phyloP scores from a whole-genome alignment of 2,888 invertebrate species.

The Aphrophora alni region DNA sequence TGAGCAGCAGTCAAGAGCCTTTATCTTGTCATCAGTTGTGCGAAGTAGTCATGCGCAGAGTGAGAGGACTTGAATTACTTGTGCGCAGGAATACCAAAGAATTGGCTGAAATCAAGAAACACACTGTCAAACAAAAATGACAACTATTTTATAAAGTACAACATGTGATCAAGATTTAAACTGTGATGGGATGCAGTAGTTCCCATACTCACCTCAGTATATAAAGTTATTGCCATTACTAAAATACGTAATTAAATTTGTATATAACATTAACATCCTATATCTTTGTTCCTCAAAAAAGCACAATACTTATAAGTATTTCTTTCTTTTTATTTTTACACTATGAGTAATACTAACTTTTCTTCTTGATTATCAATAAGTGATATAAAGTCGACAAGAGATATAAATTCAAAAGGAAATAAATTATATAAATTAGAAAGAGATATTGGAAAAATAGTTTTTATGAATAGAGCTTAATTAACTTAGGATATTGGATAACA shows the following conservation, averaged over 20 bases:
- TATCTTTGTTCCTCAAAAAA: not conserved
- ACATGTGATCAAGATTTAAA: too few relatives aligned
- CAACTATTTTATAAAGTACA: not conserved
- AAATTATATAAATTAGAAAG: too few relatives aligned
- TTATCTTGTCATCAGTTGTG: constrained; percentile 46
- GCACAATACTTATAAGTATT: not conserved
- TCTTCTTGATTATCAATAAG: too few relatives aligned
- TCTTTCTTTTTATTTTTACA: too few relatives aligned
- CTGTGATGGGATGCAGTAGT: too few relatives aligned
- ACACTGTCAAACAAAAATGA: not conserved
- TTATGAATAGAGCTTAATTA: too few relatives aligned
- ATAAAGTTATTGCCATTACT: not conserved
- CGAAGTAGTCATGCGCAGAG: constrained; percentile 46
- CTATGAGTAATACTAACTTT: too few relatives aligned
- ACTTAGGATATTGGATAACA: too few relatives aligned
- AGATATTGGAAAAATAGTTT: too few relatives aligned
- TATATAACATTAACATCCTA: not conserved
- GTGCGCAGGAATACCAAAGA: constrained; percentile 46
- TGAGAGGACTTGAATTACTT: constrained; percentile 46
- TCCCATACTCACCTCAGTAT: too few relatives aligned
- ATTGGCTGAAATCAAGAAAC: constrained; percentile 44
- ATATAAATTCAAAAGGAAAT: too few relatives aligned
- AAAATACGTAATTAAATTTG: not conserved
- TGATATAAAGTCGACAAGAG: too few relatives aligned
- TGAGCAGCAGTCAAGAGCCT: constrained; percentile 40